Percentiles rank a stretch among this genome's conserved stretches.
Conservation (phyloP, 1,140 invertebrate species). For the Bombus pyrosoma region DNA sequence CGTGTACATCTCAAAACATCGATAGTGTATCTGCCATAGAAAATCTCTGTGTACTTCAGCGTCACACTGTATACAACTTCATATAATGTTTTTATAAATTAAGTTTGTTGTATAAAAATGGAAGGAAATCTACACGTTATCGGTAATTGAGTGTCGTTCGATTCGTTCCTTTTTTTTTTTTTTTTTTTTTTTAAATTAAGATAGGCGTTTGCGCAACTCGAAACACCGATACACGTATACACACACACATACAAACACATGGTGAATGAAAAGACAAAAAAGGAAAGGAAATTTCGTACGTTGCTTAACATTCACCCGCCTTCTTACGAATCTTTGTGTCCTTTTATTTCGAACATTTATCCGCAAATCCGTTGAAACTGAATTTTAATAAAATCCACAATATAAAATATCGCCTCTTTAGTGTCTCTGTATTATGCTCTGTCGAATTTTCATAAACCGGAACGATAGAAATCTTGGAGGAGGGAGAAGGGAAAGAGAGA, state of each 20-base stretch:
- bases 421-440: slow-evolving; percentile 7
- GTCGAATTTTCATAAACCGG: background rate
- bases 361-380: slow-evolving; percentile 45
- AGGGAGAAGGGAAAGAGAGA: background rate
- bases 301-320: slow-evolving; percentile 35
- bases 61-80: background rate
- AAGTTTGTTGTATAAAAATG: background rate
- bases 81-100: slow-evolving; percentile 1
- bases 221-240: background rate
- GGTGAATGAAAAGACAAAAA: background rate
- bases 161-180: background rate
- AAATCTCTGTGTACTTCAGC: slow-evolving; percentile 40
- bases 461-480: background rate
- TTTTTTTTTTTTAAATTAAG: background rate
- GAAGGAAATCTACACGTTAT: background rate
- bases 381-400: slow-evolving; percentile 57
- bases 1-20: slow-evolving; percentile 10
- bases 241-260: background rate
- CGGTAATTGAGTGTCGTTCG: background rate
- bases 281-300: background rate
- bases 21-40: slow-evolving; percentile 46
- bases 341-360: slow-evolving; percentile 35
- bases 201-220: background rate
- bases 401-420: slow-evolving; percentile 39
- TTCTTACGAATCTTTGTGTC: slow-evolving; percentile 39